Percentiles rank a stretch among this genome's conserved stretches.
phyloP scores from a whole-genome alignment of 2,113 vertebrate species.

The Orycteropus afer region DNA sequence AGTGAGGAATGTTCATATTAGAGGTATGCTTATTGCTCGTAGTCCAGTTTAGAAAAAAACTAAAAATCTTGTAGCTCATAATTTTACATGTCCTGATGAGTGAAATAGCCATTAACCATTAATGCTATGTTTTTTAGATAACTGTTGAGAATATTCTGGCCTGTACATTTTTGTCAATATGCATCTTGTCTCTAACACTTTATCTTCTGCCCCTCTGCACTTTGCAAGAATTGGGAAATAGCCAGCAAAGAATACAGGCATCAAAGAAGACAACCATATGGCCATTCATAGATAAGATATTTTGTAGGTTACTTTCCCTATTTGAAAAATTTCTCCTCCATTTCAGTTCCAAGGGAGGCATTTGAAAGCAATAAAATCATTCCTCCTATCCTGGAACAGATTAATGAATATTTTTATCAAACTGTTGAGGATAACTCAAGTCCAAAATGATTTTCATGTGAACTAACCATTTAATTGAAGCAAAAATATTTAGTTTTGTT shows the following conservation, averaged over 20 bases:
- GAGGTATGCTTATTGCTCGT: not conserved
- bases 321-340: not conserved
- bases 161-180: not conserved
- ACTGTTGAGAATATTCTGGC: not conserved
- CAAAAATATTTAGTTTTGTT: slow-evolving; percentile 52
- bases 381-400: not conserved
- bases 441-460: slow-evolving; percentile 40
- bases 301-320: not conserved
- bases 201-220: not conserved
- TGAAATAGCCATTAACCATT: not conserved
- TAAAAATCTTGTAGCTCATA: not conserved
- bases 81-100: not conserved
- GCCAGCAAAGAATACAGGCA: not conserved
- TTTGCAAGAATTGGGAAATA: not conserved
- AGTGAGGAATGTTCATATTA: not conserved
- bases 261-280: not conserved
- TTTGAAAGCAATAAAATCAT: not conserved
- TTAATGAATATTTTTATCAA: slow-evolving; percentile 24
- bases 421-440: not conserved
- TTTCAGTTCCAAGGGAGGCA: not conserved
- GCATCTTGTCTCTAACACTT: not conserved
- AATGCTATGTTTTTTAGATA: not conserved
- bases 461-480: slow-evolving; percentile 36
- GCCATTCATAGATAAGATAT: not conserved
- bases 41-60: not conserved